Evolutionary conservation across 2,113 vertebrate species (phyloP), one percentile per base, ranked within the genome.

Genomic region (Mesembrinibis cayennensis): DNA sequence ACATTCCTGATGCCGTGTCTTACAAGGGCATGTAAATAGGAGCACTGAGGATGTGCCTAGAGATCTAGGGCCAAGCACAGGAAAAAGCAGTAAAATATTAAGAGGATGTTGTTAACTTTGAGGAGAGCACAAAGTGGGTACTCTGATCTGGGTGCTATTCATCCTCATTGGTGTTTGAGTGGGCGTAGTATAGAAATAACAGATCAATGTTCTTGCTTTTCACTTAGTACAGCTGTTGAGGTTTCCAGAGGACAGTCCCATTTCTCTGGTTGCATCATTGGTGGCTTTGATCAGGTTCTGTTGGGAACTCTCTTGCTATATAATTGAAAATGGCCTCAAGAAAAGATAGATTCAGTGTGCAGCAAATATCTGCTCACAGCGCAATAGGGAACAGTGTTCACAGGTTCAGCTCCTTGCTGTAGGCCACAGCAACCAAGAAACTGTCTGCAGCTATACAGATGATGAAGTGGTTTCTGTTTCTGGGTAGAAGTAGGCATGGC

Each of bases 1-100:
- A 0, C 1, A 1, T 47, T 73, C 44, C 27, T 58, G 22, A n/a
- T 25, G 34, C n/a, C 2, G 6, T n/a, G 7, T 38, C 59, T 78
- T 61, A 44, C 4, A 26, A 66, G 50, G 16, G 3, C 10, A 4
- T 15, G 16, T 73, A 22, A 40, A 40, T 5, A 66, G 29, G n/a
- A 85, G 16, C 9, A 12, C 36, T 17, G 45, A 49, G 36, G 36
- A 23, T 52, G 25, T 70, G 45, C 15, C 32, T 53, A 10, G 29
- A 88, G 4, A 25, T 82, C 15, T 56, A 42, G 34, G 26, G 9
- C 17, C 12, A 61, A 82, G 23, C 14, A 32, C 18, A 56, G 15
- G 13, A 62, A 83, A 73, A 73, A 81, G 9, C 32, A 56, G 23
- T 44, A 44, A 85, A 82, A 59, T 30, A 25, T 15, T 10, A 13